These are phyloP conservation scores for Atractosteus spatula DNA, from an alignment of 2,113 vertebrate genomes.

Conservation along the genomic window DNA sequence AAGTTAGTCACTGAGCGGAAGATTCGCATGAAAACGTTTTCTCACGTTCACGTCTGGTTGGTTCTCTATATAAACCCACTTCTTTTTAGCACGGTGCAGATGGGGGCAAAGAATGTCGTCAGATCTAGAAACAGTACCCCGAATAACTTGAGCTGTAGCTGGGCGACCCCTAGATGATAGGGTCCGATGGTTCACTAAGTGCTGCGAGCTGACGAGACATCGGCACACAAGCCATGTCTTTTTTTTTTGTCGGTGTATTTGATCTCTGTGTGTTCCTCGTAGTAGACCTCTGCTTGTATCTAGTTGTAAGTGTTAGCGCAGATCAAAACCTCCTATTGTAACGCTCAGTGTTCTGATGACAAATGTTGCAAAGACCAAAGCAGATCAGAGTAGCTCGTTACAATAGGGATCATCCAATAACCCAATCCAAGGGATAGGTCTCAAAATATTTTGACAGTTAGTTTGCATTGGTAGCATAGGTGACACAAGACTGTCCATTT, in stretches of 20 bases:
- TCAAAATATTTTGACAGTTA: background rate
- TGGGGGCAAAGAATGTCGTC: conserved; percentile 50
- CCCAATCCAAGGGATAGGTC: conserved; percentile 1
- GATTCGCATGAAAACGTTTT: conserved; percentile 62
- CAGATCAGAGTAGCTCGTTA: conserved; percentile 24
- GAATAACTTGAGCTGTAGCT: conserved; percentile 36
- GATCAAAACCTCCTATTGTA: conserved; percentile 42
- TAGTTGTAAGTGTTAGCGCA: conserved; percentile 16
- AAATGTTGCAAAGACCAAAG: conserved; percentile 29
- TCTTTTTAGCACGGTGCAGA: conserved; percentile 50
- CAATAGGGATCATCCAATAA: conserved; percentile 15
- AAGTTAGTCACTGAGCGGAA: conserved; percentile 19
- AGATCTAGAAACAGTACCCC: conserved; percentile 45
- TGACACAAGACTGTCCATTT: background rate
- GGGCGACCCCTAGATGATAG: conserved; percentile 38
- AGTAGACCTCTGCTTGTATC: conserved; percentile 30
- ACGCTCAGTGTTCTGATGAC: background rate
- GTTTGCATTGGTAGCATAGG: background rate
- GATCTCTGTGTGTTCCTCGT: conserved; percentile 46
- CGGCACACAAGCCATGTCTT: conserved; percentile 34
- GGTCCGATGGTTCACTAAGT: conserved; percentile 40
- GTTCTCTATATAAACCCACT: conserved; percentile 53
- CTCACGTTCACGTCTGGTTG: conserved; percentile 72
- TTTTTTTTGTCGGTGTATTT: conserved; percentile 46
- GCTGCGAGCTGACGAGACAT: conserved; percentile 29